These are phyloP conservation scores for Sinonovacula constricta DNA, from an alignment of 1,140 invertebrate genomes.

Conservation along the genomic window DNA sequence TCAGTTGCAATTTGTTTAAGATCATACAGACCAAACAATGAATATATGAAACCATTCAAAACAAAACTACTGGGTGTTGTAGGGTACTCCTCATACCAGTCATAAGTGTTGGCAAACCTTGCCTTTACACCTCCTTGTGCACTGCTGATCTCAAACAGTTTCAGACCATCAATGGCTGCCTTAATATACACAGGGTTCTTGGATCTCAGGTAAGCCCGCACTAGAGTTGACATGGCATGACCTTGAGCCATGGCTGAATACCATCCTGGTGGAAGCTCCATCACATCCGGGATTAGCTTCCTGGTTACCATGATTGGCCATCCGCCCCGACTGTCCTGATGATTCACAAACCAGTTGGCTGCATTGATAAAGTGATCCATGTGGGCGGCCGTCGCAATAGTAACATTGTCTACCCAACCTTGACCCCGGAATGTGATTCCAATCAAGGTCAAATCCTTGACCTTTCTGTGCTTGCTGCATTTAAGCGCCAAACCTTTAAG, in stretches of 20 bases:
- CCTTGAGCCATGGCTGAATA: constrained; percentile 99
- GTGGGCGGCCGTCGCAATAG: constrained; percentile 80
- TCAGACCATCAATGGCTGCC: constrained; percentile 88
- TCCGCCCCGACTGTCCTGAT: constrained; percentile 96
- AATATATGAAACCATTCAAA: constrained; percentile 99
- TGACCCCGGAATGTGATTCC: constrained; percentile 84
- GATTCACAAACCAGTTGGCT: constrained; percentile 93
- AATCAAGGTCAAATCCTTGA: constrained; percentile 64
- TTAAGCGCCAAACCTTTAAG: constrained; percentile 88
- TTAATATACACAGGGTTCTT: constrained; percentile 87
- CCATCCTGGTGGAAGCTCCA: constrained; percentile 91
- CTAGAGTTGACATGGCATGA: constrained; percentile 95
- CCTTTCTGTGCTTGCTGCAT: constrained; percentile 63
- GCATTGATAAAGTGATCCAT: constrained; percentile 94
- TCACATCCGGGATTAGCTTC: constrained; percentile 86
- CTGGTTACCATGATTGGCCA: constrained; percentile 95
- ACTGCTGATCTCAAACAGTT: constrained; percentile 87
- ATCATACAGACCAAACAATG: constrained; percentile 97
- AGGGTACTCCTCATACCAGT: constrained; percentile 99
- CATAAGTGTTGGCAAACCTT: constrained; percentile 87
- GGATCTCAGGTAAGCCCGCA: constrained; percentile 91
- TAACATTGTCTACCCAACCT: constrained; percentile 81
- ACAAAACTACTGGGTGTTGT: constrained; percentile 96
- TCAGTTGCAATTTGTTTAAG: constrained; percentile 82
- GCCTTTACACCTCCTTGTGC: constrained; percentile 89